These are phyloP conservation scores for Oscheius onirici DNA, from an alignment of 2,888 invertebrate species.

Conservation along the genomic window DNA sequence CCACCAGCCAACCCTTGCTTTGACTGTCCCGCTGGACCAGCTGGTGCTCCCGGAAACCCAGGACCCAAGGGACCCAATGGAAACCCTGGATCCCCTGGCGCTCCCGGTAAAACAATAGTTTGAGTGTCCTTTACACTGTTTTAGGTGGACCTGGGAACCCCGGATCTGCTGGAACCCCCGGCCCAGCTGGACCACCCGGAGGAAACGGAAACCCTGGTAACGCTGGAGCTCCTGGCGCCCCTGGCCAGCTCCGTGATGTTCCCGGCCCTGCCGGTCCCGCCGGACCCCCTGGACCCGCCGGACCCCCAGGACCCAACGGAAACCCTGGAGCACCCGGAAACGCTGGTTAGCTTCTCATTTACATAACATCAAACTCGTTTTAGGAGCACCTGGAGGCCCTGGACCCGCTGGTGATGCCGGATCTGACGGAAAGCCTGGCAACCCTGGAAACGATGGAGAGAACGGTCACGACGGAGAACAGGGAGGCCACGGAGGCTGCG, in stretches of 20 bases:
- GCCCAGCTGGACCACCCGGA: slow-evolving; percentile 54
- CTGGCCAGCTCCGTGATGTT: slow-evolving; percentile 19
- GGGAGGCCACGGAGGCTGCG: not conserved
- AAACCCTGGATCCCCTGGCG: slow-evolving; percentile 57
- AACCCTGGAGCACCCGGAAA: slow-evolving; percentile 40
- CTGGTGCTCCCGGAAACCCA: slow-evolving; percentile 55
- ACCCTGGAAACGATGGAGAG: slow-evolving; percentile 54
- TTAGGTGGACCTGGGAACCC: slow-evolving; percentile 45
- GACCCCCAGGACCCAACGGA: slow-evolving; percentile 46
- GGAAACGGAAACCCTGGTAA: slow-evolving; percentile 58
- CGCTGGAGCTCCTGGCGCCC: slow-evolving; percentile 45
- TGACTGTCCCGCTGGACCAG: slow-evolving; percentile 60
- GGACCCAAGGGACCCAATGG: slow-evolving; percentile 61
- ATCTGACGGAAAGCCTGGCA: slow-evolving; percentile 49
- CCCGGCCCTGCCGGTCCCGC: slow-evolving; percentile 59
- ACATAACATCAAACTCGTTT: slow-evolving; percentile 45
- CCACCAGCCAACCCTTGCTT: slow-evolving; percentile 55
- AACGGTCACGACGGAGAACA: slow-evolving; percentile 42
- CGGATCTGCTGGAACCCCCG: slow-evolving; percentile 58
- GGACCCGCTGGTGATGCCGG: slow-evolving; percentile 49
- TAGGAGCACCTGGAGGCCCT: slow-evolving; percentile 50
- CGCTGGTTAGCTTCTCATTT: slow-evolving; percentile 42
- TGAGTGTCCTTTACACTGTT: no score
- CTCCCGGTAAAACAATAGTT: slow-evolving; percentile 23
- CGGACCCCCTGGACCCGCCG: slow-evolving; percentile 52